Base-by-base conservation (phyloP, 2,113 vertebrate genomes). In the Plecotus auritus region DNA sequence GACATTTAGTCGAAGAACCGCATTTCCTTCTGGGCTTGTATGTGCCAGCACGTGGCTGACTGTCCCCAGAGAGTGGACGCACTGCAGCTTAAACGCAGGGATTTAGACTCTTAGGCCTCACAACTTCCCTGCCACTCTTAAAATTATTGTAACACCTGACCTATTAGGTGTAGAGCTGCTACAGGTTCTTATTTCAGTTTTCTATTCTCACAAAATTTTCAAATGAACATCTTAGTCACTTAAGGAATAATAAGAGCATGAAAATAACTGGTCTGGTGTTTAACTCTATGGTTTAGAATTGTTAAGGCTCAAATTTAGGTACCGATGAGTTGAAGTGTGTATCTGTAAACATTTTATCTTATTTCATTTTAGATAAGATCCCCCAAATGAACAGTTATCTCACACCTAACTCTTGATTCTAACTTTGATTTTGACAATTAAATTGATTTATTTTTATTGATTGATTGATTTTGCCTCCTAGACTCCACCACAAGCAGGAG, bases 401-500 rank as follows among this genome's bases (percentile, higher is more conserved):
- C 59, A 42, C 14, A 32, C 66, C n/a, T 67, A 80, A 42, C n/a
- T 73, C 51, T 74, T 51, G 51, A 47, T 89, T 87, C 56, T 51
- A 54, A 28, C 40, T 73, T 51, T 88, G 81, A 66, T 81, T 96
- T 85, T 56, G 28, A 80, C 83, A 35, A 1, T 91, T 72, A 64
- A 73, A 61, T 66, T 47, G 23, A 51, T 9, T 1, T 96, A 67
- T 72, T 72, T 72, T 37, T 70, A 85, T 97, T 94, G 18, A 26
- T 96, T 94, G 18, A 26, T 96, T 95, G 37, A 23, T 4, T 98
- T 95, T 91, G 23, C 96, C 90, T 97, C 88, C 96, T 91, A 98
- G 98, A 98, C 98, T 80, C 97, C 98, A 10, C 93, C 98, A 91
- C 98, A 98, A 94, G 94, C 97, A 94, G 97, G 98, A 97, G 97